Evolutionary conservation across 2,888 invertebrate species (phyloP), one percentile per base, ranked within the genome.

Genomic region (Oscheius sp.): DNA sequence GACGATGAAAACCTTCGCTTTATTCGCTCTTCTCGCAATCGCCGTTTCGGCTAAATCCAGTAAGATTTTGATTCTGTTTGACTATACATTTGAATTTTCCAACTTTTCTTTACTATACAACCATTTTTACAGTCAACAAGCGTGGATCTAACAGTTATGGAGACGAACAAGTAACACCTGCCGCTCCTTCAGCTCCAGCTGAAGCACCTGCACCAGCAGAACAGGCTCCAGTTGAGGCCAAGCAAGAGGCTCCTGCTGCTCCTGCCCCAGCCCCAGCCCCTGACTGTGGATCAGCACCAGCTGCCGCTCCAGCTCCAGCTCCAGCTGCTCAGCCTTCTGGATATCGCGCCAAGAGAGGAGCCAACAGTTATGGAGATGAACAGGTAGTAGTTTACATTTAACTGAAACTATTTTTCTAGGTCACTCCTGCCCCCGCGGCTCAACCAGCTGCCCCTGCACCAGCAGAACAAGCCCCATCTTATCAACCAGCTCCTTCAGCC

Each of bases 81-180:
- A 3, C 51, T 9, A 9, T 28, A 41, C 38, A 38, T 14, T 26
- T 9, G 32, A 2, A 6, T 3, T 54, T 30, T 57, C n/a, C n/a
- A 57, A 20, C 5, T 17, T 41, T 59, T 24, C n/a, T 12, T 36
- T 26, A 20, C n/a, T 5, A 5, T 26, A n/a, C n/a, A n/a, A n/a
- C 20, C 9, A 8, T 49, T 63, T 63, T 24, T 50, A 50, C 56
- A 24, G 65, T 54, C 33, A 54, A 56, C 26, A 51, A 38, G 41
- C 24, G 47, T 22, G 45, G 51, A 32, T 14, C 33, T 36, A 71
- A 67, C 70, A 67, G 65, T 26, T 78, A 78, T 54, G 77, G 77
- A 67, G 77, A 77, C 36, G 77, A 75, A 41, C 59, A 61, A 24
- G 73, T 73, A n/a, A 71, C 75, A 26, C 74, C 77, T 57, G 75